Evolutionary conservation across 2,797 vertebrate species (phyloP).

Genomic region (Graptemys geographica): DNA sequence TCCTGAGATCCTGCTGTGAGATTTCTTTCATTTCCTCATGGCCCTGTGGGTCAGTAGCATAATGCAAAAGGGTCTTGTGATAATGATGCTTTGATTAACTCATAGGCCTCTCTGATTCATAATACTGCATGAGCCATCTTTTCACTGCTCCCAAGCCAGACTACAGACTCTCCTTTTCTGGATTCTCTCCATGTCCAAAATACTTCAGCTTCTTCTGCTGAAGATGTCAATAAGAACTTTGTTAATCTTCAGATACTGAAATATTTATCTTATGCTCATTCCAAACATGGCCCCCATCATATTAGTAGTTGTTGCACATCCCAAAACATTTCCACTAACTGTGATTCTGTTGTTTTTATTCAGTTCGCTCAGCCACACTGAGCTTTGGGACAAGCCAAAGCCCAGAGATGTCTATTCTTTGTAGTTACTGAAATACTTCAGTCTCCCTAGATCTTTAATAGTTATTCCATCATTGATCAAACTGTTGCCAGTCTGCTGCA

Average conservation of each 20-base stretch:
- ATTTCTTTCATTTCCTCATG: conserved; percentile 9
- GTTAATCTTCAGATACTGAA: background rate
- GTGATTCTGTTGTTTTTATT: background rate
- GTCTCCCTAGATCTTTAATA: conserved; percentile 49
- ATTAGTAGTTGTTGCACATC: background rate
- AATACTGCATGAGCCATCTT: conserved; percentile 8
- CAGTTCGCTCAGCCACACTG: background rate
- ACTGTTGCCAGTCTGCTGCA: conserved; percentile 54
- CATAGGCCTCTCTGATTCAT: background rate
- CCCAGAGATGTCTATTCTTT: conserved; percentile 27
- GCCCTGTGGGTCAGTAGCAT: conserved; percentile 1
- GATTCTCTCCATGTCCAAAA: background rate
- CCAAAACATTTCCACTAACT: background rate
- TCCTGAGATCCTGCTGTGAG: background rate
- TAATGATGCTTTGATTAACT: conserved; percentile 22
- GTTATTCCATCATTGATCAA: conserved; percentile 65
- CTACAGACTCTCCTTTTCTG: background rate
- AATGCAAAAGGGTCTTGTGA: background rate
- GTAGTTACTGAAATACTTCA: conserved; percentile 33
- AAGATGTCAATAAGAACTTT: background rate
- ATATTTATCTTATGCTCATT: background rate
- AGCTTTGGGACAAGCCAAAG: conserved; percentile 3
- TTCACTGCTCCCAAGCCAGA: background rate
- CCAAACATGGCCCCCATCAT: background rate
- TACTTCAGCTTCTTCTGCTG: background rate